A percentile compares a stretch with the other conserved stretches of the same genome.
These are phyloP conservation scores for Camponotus fellah DNA, from an alignment of 2,888 invertebrate genomes.

Conservation along the genomic window DNA sequence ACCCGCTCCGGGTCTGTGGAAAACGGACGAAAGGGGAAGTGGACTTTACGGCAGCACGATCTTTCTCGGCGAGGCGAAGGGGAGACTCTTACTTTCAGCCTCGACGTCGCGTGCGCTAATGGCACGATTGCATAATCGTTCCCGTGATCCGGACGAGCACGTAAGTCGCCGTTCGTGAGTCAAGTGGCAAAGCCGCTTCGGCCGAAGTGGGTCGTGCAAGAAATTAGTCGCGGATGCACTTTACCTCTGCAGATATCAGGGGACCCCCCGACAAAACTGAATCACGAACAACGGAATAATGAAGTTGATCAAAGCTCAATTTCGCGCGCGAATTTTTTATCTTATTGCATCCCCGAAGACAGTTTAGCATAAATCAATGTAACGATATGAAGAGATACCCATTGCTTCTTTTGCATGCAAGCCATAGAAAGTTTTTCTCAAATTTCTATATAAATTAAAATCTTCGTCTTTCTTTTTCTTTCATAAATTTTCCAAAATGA, in stretches of 20 bases:
- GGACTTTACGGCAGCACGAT: conserved; percentile 51
- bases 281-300: conserved; percentile 22
- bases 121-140: conserved; percentile 76
- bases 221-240: conserved; percentile 59
- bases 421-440: neutral
- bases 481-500: neutral
- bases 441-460: neutral
- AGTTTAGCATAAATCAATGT: conserved; percentile 9
- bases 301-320: conserved; percentile 27
- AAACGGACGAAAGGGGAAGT: conserved; percentile 51
- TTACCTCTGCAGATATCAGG: neutral
- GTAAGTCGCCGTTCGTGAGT: conserved; percentile 72
- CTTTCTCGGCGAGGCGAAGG: conserved; percentile 66
- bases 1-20: conserved; percentile 12
- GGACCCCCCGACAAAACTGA: conserved; percentile 28
- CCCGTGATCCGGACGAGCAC: conserved; percentile 69
- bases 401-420: neutral
- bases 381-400: neutral
- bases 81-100: conserved; percentile 83
- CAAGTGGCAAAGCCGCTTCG: conserved; percentile 73
- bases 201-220: conserved; percentile 69
- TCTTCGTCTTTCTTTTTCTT: neutral
- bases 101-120: conserved; percentile 80
- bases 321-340: neutral
- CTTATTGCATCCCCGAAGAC: neutral